A percentile compares a stretch with the other conserved stretches of the same genome.
Evolutionary conservation across 1,140 invertebrate species (phyloP).

Genomic region (Lerema accius): DNA sequence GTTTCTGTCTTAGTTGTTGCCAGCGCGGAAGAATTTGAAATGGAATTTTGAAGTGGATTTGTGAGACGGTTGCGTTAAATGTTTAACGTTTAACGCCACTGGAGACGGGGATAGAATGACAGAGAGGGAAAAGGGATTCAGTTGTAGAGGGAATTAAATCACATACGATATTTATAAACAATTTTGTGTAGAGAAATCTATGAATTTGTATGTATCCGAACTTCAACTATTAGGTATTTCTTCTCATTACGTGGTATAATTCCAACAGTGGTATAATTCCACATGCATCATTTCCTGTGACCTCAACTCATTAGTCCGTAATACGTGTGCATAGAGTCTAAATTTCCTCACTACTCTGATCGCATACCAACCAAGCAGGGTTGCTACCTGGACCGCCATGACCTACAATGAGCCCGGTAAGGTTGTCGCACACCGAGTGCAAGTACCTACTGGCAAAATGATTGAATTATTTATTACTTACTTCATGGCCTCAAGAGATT

Average conservation of each 20-base stretch:
- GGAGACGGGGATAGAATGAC: no score
- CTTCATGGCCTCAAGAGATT: slow-evolving; percentile 7
- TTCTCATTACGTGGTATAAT: no score
- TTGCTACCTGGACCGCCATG: slow-evolving; percentile 10
- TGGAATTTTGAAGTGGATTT: no score
- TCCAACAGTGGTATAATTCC: neutral
- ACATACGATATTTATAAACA: no score
- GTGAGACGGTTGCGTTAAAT: no score
- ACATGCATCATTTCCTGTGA: slow-evolving; percentile 12
- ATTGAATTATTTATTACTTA: slow-evolving; percentile 14
- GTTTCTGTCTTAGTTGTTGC: neutral
- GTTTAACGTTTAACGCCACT: no score
- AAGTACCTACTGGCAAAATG: slow-evolving; percentile 4
- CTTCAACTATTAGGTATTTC: no score
- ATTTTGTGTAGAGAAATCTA: no score
- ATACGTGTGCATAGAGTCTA: neutral
- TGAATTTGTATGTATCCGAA: no score
- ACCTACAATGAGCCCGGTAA: slow-evolving; percentile 23
- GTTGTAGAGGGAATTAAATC: no score
- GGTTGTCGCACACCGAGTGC: neutral
- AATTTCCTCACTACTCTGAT: slow-evolving; percentile 6
- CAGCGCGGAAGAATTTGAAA: no score
- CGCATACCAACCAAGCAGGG: neutral
- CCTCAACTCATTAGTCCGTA: neutral
- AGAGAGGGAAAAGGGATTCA: no score